Evolutionary conservation across 2,113 vertebrate species (phyloP).

Genomic region (Xenopus laevis): DNA sequence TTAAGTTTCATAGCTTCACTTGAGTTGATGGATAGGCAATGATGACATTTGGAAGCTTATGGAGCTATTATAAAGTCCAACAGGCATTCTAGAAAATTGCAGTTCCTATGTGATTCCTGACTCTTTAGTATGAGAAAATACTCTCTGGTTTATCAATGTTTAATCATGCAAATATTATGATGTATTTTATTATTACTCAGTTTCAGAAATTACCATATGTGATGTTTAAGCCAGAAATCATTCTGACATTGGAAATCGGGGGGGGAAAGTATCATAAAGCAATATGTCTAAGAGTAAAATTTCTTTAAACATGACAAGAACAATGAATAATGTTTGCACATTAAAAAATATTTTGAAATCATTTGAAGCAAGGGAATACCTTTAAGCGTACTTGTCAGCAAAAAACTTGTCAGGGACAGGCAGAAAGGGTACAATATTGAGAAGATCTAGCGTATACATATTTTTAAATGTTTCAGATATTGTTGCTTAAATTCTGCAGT

Average conservation of each 20-base stretch:
- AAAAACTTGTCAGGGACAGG: too few species aligned
- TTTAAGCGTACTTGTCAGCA: too few species aligned
- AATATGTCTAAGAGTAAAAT: constrained; percentile 52
- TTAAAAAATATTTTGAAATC: constrained; percentile 48
- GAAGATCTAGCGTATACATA: too few species aligned
- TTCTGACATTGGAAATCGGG: constrained; percentile 38
- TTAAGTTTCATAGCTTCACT: constrained; percentile 53
- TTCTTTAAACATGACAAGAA: constrained; percentile 51
- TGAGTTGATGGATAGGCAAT: constrained; percentile 48
- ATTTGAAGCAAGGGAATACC: neutral
- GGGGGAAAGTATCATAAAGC: constrained; percentile 43
- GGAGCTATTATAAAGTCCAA: constrained; percentile 45
- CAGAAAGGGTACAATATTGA: too few species aligned
- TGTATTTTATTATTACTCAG: constrained; percentile 41
- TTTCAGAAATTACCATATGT: constrained; percentile 9
- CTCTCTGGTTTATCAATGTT: constrained; percentile 48
- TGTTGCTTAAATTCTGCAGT: too few species aligned
- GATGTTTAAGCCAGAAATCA: constrained; percentile 40
- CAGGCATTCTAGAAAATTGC: constrained; percentile 29
- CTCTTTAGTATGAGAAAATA: constrained; percentile 44
- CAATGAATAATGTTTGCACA: constrained; percentile 52
- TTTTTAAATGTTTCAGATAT: too few species aligned
- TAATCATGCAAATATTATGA: constrained; percentile 50
- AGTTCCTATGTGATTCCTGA: constrained; percentile 33
- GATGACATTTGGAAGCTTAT: constrained; percentile 51